Evolutionary conservation across 2,113 vertebrate genomes (phyloP).

Genomic region (Drymodes brunneopygia): DNA sequence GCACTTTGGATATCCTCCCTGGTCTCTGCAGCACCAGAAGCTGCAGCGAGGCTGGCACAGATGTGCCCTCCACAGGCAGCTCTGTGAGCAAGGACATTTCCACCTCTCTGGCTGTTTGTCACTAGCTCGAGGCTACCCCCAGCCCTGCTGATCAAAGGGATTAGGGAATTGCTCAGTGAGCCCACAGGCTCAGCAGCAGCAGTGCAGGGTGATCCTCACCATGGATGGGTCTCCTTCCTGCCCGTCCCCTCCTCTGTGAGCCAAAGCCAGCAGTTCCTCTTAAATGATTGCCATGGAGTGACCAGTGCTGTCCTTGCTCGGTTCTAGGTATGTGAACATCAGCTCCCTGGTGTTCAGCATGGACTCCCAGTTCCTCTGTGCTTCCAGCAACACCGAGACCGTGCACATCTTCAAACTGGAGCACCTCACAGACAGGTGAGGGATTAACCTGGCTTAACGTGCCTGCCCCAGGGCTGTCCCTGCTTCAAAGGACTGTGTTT

Average conservation of each 20-base stretch:
- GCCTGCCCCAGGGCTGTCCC: not conserved
- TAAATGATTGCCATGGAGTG: not conserved
- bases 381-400: slow-evolving; percentile 93
- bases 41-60: not conserved
- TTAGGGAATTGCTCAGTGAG: not conserved
- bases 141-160: not conserved
- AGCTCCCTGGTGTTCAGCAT: slow-evolving; percentile 91
- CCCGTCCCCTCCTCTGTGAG: not conserved
- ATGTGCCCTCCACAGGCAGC: not conserved
- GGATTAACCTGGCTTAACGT: not conserved
- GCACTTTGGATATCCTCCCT: not conserved
- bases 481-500: not conserved
- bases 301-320: not conserved
- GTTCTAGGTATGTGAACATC: slow-evolving; percentile 88
- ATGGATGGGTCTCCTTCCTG: not conserved
- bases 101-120: not conserved
- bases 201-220: not conserved
- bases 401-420: slow-evolving; percentile 96
- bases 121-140: not conserved
- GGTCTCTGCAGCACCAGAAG: not conserved
- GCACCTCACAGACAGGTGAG: slow-evolving; percentile 82
- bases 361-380: slow-evolving; percentile 91
- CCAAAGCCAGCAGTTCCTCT: not conserved
- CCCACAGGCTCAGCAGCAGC: not conserved
- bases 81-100: not conserved